Percentiles rank a stretch among this genome's conserved stretches.
These are phyloP conservation scores for Aphelenchoides besseyi DNA, from an alignment of 1,140 invertebrate species.

Conservation along the genomic window DNA sequence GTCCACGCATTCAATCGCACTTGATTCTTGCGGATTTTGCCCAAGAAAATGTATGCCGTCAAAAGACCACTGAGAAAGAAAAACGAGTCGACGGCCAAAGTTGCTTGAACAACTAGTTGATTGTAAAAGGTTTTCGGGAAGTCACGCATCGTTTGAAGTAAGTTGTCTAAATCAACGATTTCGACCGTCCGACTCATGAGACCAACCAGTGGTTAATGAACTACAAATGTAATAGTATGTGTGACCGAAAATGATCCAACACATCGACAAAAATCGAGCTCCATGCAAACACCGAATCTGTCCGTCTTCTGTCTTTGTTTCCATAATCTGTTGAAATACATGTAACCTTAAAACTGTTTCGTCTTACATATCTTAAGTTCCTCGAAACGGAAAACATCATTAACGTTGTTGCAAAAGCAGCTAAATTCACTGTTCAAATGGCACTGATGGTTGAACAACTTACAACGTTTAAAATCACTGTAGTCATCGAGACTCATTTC, in stretches of 20 bases:
- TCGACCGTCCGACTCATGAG: background rate
- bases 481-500: conserved; percentile 14
- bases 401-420: conserved; percentile 42
- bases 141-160: conserved; percentile 55
- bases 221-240: conserved; percentile 48
- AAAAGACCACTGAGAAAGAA: conserved; percentile 61
- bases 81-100: conserved; percentile 60
- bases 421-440: conserved; percentile 31
- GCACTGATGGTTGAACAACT: too few relatives aligned
- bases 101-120: conserved; percentile 61
- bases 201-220: conserved; percentile 44
- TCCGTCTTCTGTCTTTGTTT: conserved; percentile 41
- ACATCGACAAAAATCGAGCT: conserved; percentile 55
- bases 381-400: conserved; percentile 51
- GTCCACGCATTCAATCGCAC: conserved; percentile 29
- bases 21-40: conserved; percentile 41
- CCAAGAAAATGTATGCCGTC: conserved; percentile 57
- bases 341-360: conserved; percentile 28
- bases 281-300: conserved; percentile 60
- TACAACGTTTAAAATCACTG: conserved; percentile 1
- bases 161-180: conserved; percentile 40
- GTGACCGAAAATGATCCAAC: conserved; percentile 58
- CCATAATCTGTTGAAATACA: conserved; percentile 40
- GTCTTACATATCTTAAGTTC: conserved; percentile 31
- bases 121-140: conserved; percentile 61